phyloP scores from a whole-genome alignment of 2,797 vertebrate genomes.

The Masticophis lateralis region DNA sequence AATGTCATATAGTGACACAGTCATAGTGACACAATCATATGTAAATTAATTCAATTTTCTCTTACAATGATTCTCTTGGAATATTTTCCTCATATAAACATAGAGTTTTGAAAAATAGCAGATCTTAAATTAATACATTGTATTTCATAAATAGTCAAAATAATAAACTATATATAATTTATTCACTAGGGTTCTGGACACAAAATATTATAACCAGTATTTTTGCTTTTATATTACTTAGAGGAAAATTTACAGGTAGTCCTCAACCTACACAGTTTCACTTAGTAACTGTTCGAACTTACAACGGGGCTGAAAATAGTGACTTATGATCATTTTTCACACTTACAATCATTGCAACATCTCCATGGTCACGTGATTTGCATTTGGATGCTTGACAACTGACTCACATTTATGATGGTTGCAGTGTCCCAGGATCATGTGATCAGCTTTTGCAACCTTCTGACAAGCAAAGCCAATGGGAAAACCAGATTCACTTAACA shows the following conservation, averaged over 20 bases:
- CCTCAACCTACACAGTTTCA: too few species aligned
- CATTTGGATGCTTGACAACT: neutral
- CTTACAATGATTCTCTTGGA: neutral
- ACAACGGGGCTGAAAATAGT: too few species aligned
- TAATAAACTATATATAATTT: neutral
- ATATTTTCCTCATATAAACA: neutral
- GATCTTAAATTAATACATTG: neutral
- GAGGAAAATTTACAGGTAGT: neutral
- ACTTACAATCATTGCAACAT: neutral
- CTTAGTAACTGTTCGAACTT: too few species aligned
- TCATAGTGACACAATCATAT: neutral
- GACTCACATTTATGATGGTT: neutral
- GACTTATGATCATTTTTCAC: too few species aligned
- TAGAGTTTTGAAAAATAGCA: constrained; percentile 4
- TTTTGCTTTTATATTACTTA: neutral
- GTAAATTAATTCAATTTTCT: neutral
- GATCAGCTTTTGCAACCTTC: neutral
- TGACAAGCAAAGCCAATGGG: neutral
- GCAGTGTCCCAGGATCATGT: neutral
- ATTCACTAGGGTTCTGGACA: neutral
- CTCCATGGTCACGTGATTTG: neutral
- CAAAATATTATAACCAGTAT: neutral
- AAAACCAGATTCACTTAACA: neutral
- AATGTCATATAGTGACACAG: neutral
- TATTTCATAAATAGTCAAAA: neutral